A percentile compares a stretch with the other conserved stretches of the same genome.
Conservation (phyloP, 2,888 invertebrate species). For the Druceiella hillmani region DNA sequence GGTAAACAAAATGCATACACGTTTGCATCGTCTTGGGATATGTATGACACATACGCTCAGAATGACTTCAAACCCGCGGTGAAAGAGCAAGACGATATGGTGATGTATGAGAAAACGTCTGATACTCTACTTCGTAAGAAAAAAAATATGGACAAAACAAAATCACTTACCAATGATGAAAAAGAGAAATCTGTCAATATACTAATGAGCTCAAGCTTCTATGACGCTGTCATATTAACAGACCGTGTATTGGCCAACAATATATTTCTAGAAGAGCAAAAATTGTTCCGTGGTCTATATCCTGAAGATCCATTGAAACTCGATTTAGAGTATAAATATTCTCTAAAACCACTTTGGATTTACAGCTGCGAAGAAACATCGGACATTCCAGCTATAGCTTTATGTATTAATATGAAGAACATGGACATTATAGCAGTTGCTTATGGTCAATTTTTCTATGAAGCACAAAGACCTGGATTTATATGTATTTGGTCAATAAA, state of each 20-base stretch:
- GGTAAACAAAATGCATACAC: conserved; percentile 52
- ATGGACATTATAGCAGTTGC: conserved; percentile 68
- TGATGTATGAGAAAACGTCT: conserved; percentile 40
- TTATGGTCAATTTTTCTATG: conserved; percentile 63
- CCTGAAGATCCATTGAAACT: conserved; percentile 57
- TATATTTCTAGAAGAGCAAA: conserved; percentile 60
- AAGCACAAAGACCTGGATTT: conserved; percentile 53
- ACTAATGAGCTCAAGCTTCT: conserved; percentile 43
- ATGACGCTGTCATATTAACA: conserved; percentile 58
- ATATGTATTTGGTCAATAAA: conserved; percentile 76
- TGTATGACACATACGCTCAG: conserved; percentile 63
- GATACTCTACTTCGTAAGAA: conserved; percentile 34
- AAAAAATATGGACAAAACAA: conserved; percentile 23
- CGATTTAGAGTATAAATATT: conserved; percentile 61
- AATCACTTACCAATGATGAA: conserved; percentile 12
- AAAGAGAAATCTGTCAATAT: conserved; percentile 32
- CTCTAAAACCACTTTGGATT: conserved; percentile 62
- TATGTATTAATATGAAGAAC: conserved; percentile 65
- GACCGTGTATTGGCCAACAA: conserved; percentile 70
- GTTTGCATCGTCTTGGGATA: conserved; percentile 72
- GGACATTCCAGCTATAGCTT: conserved; percentile 53
- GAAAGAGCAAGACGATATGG: conserved; percentile 44
- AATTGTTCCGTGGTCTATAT: conserved; percentile 61
- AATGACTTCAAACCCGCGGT: conserved; percentile 32
- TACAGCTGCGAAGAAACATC: conserved; percentile 48